These are phyloP conservation scores for Ypsolopha sequella DNA, from an alignment of 2,888 invertebrate genomes.

Conservation along the genomic window DNA sequence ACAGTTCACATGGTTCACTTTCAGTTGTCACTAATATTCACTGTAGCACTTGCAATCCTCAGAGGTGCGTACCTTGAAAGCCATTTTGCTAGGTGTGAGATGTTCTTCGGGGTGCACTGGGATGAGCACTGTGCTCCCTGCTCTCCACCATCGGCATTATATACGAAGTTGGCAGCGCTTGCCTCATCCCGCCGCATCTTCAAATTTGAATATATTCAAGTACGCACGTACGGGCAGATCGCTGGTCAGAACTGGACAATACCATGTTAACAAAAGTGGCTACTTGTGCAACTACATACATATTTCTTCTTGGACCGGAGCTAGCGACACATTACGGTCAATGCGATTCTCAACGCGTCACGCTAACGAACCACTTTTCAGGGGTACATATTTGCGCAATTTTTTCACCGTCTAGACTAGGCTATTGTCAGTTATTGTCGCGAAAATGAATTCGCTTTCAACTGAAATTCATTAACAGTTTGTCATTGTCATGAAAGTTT, in stretches of 20 bases:
- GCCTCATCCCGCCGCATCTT: slow-evolving; percentile 66
- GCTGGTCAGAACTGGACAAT: slow-evolving; percentile 57
- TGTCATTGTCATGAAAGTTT: too few species aligned
- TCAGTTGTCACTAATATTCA: slow-evolving; percentile 16
- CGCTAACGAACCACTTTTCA: slow-evolving; percentile 1
- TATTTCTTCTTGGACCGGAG: slow-evolving; percentile 26
- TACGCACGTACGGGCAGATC: slow-evolving; percentile 60
- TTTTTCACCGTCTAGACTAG: not conserved
- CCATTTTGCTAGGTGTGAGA: slow-evolving; percentile 43
- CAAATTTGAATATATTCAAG: slow-evolving; percentile 71
- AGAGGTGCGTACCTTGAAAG: slow-evolving; percentile 54
- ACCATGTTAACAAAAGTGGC: slow-evolving; percentile 54
- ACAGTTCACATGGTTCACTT: slow-evolving; percentile 10
- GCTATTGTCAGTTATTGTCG: not conserved
- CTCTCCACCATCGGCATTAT: slow-evolving; percentile 16
- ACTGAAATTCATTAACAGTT: too few species aligned
- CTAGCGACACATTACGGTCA: slow-evolving; percentile 34
- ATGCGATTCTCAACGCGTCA: slow-evolving; percentile 6
- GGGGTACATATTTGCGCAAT: slow-evolving; percentile 4
- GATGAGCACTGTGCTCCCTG: slow-evolving; percentile 54
- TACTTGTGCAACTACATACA: slow-evolving; percentile 50
- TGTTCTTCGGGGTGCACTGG: slow-evolving; percentile 51
- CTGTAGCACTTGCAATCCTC: slow-evolving; percentile 27
- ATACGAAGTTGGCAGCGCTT: slow-evolving; percentile 23
- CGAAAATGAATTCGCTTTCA: slow-evolving; percentile 5